These are phyloP conservation scores for Seriola dumerili DNA, from an alignment of 2,113 vertebrate species.

Conservation along the genomic window DNA sequence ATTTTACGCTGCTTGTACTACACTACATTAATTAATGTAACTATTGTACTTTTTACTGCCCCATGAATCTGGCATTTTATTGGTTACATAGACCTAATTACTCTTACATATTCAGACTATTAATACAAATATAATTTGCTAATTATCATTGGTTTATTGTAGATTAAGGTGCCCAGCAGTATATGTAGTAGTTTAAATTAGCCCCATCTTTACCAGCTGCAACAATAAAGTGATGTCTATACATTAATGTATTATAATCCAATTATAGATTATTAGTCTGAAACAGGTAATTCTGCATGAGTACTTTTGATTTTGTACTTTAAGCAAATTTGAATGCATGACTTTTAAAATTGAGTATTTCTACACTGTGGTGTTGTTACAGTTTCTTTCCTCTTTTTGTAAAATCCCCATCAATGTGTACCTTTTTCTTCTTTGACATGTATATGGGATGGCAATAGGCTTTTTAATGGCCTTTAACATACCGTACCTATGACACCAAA, in stretches of 20 bases:
- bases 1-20: not conserved
- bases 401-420: too few species aligned
- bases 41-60: too few species aligned
- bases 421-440: too few species aligned
- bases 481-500: not conserved
- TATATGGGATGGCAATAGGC: too few species aligned
- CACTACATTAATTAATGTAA: not conserved
- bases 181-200: not conserved
- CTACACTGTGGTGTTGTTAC: not conserved
- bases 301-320: too few species aligned
- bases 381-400: too few species aligned
- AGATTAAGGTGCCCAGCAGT: not conserved
- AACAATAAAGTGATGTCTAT: not conserved
- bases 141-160: not conserved
- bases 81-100: too few species aligned
- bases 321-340: too few species aligned
- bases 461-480: not conserved
- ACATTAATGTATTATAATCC: too few species aligned
- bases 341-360: too few species aligned
- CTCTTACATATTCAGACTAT: not conserved
- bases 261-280: not conserved
- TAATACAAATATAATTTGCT: not conserved
- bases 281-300: not conserved
- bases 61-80: too few species aligned
- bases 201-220: not conserved